Evolutionary conservation across 2,888 invertebrate species (phyloP), one percentile per base, ranked within the genome.

Genomic region (Tetropium fuscum): DNA sequence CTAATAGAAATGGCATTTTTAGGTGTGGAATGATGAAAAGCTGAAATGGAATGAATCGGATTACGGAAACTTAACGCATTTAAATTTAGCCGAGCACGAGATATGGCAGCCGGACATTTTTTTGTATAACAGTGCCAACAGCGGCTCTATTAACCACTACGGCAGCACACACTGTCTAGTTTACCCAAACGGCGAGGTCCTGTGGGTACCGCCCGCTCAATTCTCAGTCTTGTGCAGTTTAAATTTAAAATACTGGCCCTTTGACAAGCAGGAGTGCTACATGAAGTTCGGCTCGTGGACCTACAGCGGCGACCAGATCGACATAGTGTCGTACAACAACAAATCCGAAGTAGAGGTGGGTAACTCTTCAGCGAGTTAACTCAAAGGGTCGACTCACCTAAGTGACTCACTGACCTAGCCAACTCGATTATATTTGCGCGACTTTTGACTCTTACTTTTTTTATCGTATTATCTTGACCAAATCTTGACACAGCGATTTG

Each of bases 61-160:
- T 15, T 91, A 90, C 66, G 89, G 87, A 68, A 88, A 87, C 19
- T 83, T 92, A 47, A 82, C 81, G 13, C 78, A 80, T 34, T 80
- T 90, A 30, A 85, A 89, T 75, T 82, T 90, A 72, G 86, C 87
- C 5, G 87, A 87, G 58, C 89, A 88, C 78, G 90, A 92, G 75
- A 84, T 93, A 68, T 94, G 94, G 92, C 87, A 87, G 78, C 94
- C 93, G 2, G 93, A 92, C 79, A 83, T 93, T 59, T 85, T 86
- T 62, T 83, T 92, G 8, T 88, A 90, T 69, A 93, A 92, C 81
- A 88, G 90, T 62, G 88, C 88, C 1, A 84, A 85, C 5, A 85
- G 86, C 27, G 85, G 84, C 34, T 84, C 85, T 6, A 84, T 87
- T 30, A 88, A 87, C 66, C 85, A 86, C 68, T 87, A 85, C 68